Base-by-base conservation (phyloP, 2,797 vertebrate species). In the Macroramphosus scolopax region DNA sequence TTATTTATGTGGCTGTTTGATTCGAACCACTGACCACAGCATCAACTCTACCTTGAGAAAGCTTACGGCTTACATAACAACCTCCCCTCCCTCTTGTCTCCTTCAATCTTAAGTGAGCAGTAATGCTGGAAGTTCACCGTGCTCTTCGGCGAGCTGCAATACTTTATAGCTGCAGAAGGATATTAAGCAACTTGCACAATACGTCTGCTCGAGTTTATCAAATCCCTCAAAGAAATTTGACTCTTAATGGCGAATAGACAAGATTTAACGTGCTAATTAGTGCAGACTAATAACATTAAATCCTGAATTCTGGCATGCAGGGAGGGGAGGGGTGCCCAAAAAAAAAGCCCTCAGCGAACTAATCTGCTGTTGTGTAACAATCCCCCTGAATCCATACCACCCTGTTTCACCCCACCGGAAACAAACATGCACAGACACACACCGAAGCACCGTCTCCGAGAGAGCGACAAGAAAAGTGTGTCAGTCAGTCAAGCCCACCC, bases 301-400 rank as follows among this genome's bases (percentile, higher is more conserved):
- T 73, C 70, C 57, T 74, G 17, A 38, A 67, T 54, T 61, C 56
- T 39, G 37, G 36, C 22, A 39, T 38, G 24, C 13, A 37, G n/a
- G 44, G 35, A 15, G 56, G 61, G 60, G 31, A 31, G 37, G 42
- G 35, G 4, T 5, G 44, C 26, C 47, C 51, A n/a, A n/a, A 47
- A 60, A 8, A 59, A 52, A 67, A 69, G 45, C 48, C 48, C 46
- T 33, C 14, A 65, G n/a, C n/a, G n/a, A 67, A 51, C 52, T 82
- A 81, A 82, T 77, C 75, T 64, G 24, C 51, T 77, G 72, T 81
- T 83, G 79, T 77, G 65, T 77, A 81, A 83, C 72, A 80, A 47
- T 65, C 51, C 50, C 71, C 54, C 51, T 51, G 47, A 32, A 42
- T 48, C 43, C 41, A 64, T 42, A 44, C 43, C 38, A 51, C 39